Evolutionary conservation across 2,888 invertebrate species (phyloP).

Genomic region (Cryptosula pallasiana): DNA sequence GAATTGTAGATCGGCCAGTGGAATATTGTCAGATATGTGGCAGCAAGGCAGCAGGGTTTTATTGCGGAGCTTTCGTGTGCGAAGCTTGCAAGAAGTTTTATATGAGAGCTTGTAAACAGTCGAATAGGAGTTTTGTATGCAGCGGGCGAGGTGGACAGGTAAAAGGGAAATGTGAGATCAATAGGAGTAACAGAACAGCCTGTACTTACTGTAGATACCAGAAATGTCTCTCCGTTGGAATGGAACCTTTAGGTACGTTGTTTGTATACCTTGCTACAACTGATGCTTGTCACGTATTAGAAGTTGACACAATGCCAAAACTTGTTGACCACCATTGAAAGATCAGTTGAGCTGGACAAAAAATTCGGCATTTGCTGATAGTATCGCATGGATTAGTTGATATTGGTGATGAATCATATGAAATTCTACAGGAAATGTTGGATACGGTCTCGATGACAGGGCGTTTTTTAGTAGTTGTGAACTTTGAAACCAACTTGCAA

Average conservation of each 20-base stretch:
- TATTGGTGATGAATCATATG: too few species aligned
- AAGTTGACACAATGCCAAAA: too few species aligned
- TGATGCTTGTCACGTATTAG: too few species aligned
- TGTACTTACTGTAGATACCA: slow-evolving; percentile 51
- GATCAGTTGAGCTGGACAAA: too few species aligned
- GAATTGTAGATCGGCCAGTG: neutral
- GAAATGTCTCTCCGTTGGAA: slow-evolving; percentile 47
- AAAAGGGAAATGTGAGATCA: slow-evolving; percentile 38
- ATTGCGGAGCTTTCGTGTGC: slow-evolving; percentile 50
- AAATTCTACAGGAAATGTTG: too few species aligned
- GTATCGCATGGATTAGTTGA: too few species aligned
- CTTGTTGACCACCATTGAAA: too few species aligned
- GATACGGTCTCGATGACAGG: too few species aligned
- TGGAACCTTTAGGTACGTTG: slow-evolving; percentile 46
- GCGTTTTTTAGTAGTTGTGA: too few species aligned
- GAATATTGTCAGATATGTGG: slow-evolving; percentile 46
- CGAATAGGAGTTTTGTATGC: slow-evolving; percentile 43
- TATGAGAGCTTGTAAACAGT: slow-evolving; percentile 46
- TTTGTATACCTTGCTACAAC: neutral
- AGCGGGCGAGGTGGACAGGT: slow-evolving; percentile 34
- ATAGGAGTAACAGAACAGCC: slow-evolving; percentile 48
- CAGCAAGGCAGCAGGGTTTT: slow-evolving; percentile 47
- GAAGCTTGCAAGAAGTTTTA: slow-evolving; percentile 54
- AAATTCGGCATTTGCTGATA: too few species aligned
- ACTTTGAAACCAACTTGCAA: too few species aligned